Conservation (phyloP, 2,888 invertebrate genomes). For the Eilema caniola region DNA sequence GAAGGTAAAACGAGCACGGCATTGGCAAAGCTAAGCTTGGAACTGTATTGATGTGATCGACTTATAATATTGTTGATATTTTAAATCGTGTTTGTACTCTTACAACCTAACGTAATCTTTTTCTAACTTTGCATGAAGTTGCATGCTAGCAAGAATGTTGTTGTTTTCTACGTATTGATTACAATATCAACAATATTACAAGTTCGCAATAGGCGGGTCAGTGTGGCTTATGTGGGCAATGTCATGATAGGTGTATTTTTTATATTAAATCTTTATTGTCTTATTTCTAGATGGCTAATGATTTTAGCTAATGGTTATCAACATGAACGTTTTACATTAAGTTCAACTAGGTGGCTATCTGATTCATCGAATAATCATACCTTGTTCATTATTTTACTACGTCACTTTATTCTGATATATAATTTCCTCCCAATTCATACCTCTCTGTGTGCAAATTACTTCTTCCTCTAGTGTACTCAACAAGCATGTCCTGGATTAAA, state of each 20-base stretch:
- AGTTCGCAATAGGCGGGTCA: conserved; percentile 67
- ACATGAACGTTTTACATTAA: conserved; percentile 50
- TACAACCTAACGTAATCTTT: neutral
- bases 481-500: conserved; percentile 20
- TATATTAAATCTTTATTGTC: conserved; percentile 56
- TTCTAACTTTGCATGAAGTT: conserved; percentile 57
- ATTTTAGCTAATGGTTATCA: conserved; percentile 58
- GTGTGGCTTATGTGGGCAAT: conserved; percentile 83
- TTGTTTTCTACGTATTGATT: conserved; percentile 23
- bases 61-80: conserved; percentile 80
- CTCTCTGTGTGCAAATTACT: conserved; percentile 19
- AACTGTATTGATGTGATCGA: conserved; percentile 72
- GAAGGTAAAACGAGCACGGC: conserved; percentile 86
- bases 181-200: conserved; percentile 78
- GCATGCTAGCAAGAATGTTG: conserved; percentile 51
- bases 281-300: conserved; percentile 63
- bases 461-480: conserved; percentile 12
- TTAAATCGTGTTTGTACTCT: conserved; percentile 21
- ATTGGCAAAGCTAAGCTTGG: conserved; percentile 80
- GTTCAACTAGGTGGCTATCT: conserved; percentile 49
- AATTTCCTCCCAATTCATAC: conserved; percentile 31
- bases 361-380: conserved; percentile 38
- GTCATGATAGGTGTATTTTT: conserved; percentile 68
- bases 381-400: conserved; percentile 34
- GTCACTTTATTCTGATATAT: conserved; percentile 25